These are phyloP conservation scores for Leptinotarsa rubiginosa DNA, from an alignment of 2,888 invertebrate species.

Conservation along the genomic window DNA sequence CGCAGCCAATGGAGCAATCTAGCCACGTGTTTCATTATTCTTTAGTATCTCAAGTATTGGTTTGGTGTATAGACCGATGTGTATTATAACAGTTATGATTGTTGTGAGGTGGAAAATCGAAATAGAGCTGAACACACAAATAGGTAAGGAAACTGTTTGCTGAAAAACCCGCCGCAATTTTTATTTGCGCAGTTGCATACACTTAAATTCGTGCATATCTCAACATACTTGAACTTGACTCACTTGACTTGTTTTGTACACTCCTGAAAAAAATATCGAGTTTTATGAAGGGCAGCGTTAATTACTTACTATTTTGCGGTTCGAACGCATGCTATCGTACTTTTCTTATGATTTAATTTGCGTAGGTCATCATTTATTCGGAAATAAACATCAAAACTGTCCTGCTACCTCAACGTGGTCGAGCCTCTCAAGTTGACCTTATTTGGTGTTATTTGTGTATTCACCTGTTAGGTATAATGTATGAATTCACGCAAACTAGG, in stretches of 20 bases:
- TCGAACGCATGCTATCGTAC: neutral
- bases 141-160: neutral
- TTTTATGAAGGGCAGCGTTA: neutral
- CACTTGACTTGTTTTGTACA: neutral
- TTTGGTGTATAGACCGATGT: neutral
- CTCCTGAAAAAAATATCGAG: neutral
- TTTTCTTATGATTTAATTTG: neutral
- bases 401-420: too few species aligned
- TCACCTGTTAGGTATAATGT: too few species aligned
- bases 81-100: neutral
- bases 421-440: too few species aligned
- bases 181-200: neutral
- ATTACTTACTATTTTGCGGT: too few species aligned
- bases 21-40: neutral
- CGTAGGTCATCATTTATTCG: too few species aligned
- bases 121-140: neutral
- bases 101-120: neutral
- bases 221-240: conserved; percentile 10
- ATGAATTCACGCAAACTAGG: too few species aligned
- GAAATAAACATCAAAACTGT: too few species aligned
- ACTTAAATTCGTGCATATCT: neutral
- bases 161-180: neutral
- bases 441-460: too few species aligned
- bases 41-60: neutral
- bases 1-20: neutral